Percentiles rank a stretch among this genome's conserved stretches.
phyloP scores from a whole-genome alignment of 2,888 invertebrate species.

The Poecilus cupreus region DNA sequence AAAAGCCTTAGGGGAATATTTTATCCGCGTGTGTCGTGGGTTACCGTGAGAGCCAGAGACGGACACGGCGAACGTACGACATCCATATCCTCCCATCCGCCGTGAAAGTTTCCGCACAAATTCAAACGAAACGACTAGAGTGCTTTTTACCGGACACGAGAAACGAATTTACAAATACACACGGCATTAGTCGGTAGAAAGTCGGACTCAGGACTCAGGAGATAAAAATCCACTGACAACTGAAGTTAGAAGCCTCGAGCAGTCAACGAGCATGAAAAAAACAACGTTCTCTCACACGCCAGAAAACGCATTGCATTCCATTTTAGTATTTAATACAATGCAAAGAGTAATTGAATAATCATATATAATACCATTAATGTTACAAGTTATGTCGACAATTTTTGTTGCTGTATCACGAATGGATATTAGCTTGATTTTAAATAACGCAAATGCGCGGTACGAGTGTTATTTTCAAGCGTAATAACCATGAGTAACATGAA shows the following conservation, averaged over 20 bases:
- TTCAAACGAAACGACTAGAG: slow-evolving; percentile 65
- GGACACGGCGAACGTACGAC: slow-evolving; percentile 33
- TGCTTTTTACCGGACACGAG: slow-evolving; percentile 74
- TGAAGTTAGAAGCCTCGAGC: not conserved
- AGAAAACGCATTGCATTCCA: too few relatives aligned
- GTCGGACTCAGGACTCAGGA: slow-evolving; percentile 21
- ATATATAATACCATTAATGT: too few relatives aligned
- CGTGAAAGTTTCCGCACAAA: slow-evolving; percentile 49
- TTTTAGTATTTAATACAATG: too few relatives aligned
- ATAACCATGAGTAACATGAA: too few relatives aligned
- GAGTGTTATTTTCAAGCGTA: too few relatives aligned
- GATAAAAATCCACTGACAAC: slow-evolving; percentile 24
- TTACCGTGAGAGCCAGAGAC: slow-evolving; percentile 30
- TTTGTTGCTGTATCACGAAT: too few relatives aligned
- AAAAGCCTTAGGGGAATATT: slow-evolving; percentile 44
- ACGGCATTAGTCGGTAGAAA: slow-evolving; percentile 56
- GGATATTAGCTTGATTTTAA: too few relatives aligned
- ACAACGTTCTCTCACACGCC: too few relatives aligned
- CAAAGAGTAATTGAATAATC: too few relatives aligned
- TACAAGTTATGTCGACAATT: too few relatives aligned
- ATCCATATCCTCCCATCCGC: not conserved
- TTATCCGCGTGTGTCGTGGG: slow-evolving; percentile 49
- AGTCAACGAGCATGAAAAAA: too few relatives aligned
- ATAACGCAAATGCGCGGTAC: too few relatives aligned
- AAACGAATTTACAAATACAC: slow-evolving; percentile 72